Percentiles rank a stretch among this genome's conserved stretches.
Conservation (phyloP, 2,888 invertebrate species). For the Lepidochrysops patricia region DNA sequence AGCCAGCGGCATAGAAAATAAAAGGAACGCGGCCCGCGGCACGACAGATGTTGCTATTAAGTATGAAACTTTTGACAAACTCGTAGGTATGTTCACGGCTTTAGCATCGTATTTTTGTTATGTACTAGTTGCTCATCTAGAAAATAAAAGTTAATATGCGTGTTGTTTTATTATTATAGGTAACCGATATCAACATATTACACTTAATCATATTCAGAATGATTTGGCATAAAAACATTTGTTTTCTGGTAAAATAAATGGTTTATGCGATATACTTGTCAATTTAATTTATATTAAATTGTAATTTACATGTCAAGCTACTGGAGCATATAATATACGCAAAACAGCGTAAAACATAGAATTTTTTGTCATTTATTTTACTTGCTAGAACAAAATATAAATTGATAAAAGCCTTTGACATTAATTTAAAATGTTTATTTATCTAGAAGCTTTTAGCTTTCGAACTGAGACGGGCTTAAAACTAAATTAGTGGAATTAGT, state of each 20-base stretch:
- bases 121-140: neutral
- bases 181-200: no score
- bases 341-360: neutral
- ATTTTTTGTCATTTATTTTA: neutral
- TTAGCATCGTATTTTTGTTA: neutral
- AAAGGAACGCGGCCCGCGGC: neutral
- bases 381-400: neutral
- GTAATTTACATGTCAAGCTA: neutral
- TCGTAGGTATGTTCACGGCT: neutral
- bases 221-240: no score
- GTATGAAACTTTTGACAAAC: constrained; percentile 10
- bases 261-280: no score
- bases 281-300: no score
- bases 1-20: constrained; percentile 3
- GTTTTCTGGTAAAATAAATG: no score
- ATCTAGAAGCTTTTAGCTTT: neutral
- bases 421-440: neutral
- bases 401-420: neutral
- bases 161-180: no score
- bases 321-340: neutral
- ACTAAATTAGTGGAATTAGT: neutral
- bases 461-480: neutral
- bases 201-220: no score
- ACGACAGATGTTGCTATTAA: constrained; percentile 12
- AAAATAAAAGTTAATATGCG: no score